Evolutionary conservation across 2,888 invertebrate genomes (phyloP), one percentile per base, ranked within the genome.

Genomic region (Aleiodes leptofemur): DNA sequence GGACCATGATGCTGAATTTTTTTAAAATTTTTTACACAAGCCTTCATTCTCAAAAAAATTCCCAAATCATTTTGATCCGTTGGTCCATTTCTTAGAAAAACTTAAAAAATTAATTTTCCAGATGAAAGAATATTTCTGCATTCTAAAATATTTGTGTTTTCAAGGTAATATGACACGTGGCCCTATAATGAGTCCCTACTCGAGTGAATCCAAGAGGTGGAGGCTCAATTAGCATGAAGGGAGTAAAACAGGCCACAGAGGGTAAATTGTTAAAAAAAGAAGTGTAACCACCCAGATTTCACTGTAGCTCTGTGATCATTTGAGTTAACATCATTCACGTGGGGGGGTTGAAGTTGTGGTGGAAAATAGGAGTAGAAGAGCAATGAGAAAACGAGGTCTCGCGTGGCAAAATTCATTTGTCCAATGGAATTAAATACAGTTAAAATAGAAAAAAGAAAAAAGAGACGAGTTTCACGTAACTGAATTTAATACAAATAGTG

Each of bases 401-500:
- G 64, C 64, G 64, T 64, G 64, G 64, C 48, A 16, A 64, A 64
- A 64, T 64, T 64, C 64, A 64, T 64, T 64, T 64, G 64, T 64
- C 43, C 43, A 64, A 64, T 14, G 64, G 64, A 64, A 64, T 64
- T 16, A 64, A 23, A 64, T 64, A 48, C 64, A 43, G 64, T 43
- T 43, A 23, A 2, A 1, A 23, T 34, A 16, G 16, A 23, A 64
- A 64, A 64, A 64, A 64, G 23, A 48, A 23, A 23, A 23, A 23
- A 23, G 23, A 23, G 23, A 48, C 43, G 14, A 16, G 16, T 3
- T 13, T 43, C 64, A 64, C 48, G 64, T 64, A 64, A 64, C 64
- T 43, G 48, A 64, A 64, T 64, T 48, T 64, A 64, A 8, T 38
- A n/a, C 38, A 61, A 61, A 61, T 61, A 43, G 43, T 43, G 11